These are phyloP conservation scores for Oryzias curvinotus DNA, from an alignment of 2,113 vertebrate species.

Conservation along the genomic window DNA sequence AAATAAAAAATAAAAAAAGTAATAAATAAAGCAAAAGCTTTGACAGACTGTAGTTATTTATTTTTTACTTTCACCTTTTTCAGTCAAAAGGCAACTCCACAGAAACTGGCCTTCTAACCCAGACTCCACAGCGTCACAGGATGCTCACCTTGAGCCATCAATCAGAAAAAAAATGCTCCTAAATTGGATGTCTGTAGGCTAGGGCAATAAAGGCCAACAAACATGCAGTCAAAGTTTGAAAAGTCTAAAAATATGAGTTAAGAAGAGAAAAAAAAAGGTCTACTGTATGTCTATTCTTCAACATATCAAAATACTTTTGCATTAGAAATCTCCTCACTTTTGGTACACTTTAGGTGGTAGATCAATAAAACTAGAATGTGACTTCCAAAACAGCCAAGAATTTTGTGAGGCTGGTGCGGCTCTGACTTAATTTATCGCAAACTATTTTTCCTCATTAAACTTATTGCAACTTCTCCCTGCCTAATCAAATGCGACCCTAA, in stretches of 20 bases:
- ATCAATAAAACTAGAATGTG: too few species aligned
- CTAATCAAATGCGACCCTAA: too few species aligned
- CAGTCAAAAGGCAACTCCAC: constrained; percentile 41
- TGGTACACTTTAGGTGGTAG: too few species aligned
- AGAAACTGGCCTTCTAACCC: constrained; percentile 27
- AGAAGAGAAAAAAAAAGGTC: background rate
- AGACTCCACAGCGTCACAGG: constrained; percentile 24
- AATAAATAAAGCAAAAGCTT: constrained; percentile 6
- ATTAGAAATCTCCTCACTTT: too few species aligned
- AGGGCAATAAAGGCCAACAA: constrained; percentile 24
- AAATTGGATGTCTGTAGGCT: constrained; percentile 18
- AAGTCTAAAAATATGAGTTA: constrained; percentile 3
- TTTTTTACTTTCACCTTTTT: constrained; percentile 41
- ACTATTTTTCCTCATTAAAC: too few species aligned
- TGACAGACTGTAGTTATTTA: constrained; percentile 35
- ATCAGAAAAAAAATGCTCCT: constrained; percentile 14
- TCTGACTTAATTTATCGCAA: too few species aligned
- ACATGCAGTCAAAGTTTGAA: constrained; percentile 12
- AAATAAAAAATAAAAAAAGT: constrained; percentile 24
- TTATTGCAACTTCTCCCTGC: too few species aligned
- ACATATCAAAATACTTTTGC: too few species aligned
- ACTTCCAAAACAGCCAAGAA: too few species aligned
- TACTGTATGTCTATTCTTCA: background rate
- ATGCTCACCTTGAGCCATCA: constrained; percentile 28
- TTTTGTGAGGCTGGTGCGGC: too few species aligned